phyloP scores from a whole-genome alignment of 2,888 invertebrate species.

The Griposia aprilina region DNA sequence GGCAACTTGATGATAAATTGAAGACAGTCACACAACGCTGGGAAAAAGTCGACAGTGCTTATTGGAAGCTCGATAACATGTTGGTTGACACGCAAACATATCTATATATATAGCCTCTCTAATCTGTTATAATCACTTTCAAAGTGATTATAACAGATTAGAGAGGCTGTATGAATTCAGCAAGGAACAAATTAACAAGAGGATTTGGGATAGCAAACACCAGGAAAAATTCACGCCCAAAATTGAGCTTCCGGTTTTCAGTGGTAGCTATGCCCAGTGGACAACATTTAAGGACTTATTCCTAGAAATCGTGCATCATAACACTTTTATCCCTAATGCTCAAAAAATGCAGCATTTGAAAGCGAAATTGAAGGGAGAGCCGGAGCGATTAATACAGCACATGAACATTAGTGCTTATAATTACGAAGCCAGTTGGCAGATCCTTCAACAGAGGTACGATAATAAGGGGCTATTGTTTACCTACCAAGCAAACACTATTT shows the following conservation, averaged over 20 bases:
- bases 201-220: background rate
- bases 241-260: conserved; percentile 7
- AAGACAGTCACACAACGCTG: too few relatives aligned
- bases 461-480: background rate
- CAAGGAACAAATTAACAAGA: conserved; percentile 1
- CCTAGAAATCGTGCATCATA: background rate
- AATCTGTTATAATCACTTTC: too few relatives aligned
- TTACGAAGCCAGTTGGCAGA: background rate
- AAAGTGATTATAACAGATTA: conserved; percentile 4
- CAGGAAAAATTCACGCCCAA: background rate
- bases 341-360: background rate
- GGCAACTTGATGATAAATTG: too few relatives aligned
- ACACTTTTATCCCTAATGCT: background rate
- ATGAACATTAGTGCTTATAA: background rate
- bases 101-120: too few relatives aligned
- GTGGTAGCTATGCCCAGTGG: conserved; percentile 1
- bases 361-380: too few relatives aligned
- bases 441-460: conserved; percentile 7
- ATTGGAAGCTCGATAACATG: too few relatives aligned
- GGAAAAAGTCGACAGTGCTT: too few relatives aligned
- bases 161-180: background rate
- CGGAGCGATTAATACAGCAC: too few relatives aligned
- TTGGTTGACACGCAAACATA: too few relatives aligned
- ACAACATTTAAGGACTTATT: conserved; percentile 1
- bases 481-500: background rate